Conservation (phyloP, 2,888 invertebrate genomes). For the Calameuta filiformis region DNA sequence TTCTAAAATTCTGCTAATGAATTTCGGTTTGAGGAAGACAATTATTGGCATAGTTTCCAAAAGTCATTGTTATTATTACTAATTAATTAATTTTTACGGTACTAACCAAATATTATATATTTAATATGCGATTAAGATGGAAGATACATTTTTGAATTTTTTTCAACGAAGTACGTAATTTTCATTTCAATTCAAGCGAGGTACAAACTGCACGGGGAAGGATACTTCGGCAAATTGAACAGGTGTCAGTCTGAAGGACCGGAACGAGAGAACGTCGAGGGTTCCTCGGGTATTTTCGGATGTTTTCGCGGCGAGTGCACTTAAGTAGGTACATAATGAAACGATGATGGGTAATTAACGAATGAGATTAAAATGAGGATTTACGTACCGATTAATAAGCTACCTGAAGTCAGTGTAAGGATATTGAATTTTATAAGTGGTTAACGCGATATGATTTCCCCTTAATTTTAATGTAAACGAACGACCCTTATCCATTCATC, state of each 20-base stretch:
- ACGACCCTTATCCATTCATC: neutral
- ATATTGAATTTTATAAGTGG: neutral
- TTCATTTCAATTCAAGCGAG: too few relatives aligned
- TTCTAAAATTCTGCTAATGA: neutral
- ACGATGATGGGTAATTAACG: neutral
- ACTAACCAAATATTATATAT: neutral
- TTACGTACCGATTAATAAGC: neutral
- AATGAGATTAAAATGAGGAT: neutral
- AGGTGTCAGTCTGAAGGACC: neutral
- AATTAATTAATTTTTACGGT: neutral
- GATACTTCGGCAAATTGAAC: neutral
- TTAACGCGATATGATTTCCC: neutral
- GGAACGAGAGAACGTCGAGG: neutral
- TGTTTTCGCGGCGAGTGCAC: neutral
- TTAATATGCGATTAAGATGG: neutral
- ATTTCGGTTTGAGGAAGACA: neutral
- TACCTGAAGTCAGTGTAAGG: neutral
- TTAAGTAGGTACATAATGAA: neutral
- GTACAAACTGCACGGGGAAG: neutral
- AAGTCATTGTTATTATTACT: neutral
- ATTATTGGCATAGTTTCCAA: neutral
- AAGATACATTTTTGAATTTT: neutral
- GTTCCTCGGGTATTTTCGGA: neutral
- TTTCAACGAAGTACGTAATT: too few relatives aligned
- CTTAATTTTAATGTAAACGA: neutral